Percentiles rank a stretch among this genome's conserved stretches.
These are phyloP conservation scores for Antennarius maculatus DNA, from an alignment of 2,797 vertebrate genomes.

Conservation along the genomic window DNA sequence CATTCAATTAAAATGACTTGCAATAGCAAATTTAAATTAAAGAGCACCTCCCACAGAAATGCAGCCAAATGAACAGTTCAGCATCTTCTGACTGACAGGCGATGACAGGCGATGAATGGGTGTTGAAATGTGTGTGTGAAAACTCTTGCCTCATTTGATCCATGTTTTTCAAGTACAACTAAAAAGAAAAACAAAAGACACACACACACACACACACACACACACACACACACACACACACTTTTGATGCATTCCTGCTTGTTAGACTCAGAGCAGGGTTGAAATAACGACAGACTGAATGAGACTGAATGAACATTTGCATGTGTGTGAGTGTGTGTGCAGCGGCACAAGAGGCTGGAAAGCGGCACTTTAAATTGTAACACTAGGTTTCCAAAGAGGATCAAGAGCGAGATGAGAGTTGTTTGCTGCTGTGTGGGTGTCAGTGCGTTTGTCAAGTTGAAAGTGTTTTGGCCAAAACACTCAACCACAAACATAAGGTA, in stretches of 20 bases:
- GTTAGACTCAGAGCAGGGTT: neutral
- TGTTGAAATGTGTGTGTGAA: neutral
- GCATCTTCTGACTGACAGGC: neutral
- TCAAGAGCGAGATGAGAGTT: constrained; percentile 61
- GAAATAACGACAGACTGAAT: constrained; percentile 25
- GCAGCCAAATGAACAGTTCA: too few species aligned
- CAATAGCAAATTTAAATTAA: too few species aligned
- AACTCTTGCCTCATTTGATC: neutral
- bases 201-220: too few species aligned
- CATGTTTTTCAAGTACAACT: neutral
- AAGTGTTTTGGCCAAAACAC: constrained; percentile 73
- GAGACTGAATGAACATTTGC: constrained; percentile 16
- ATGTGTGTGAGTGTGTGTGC: constrained; percentile 35
- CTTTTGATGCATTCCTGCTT: too few species aligned
- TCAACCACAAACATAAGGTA: constrained; percentile 58
- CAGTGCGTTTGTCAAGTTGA: constrained; percentile 64
- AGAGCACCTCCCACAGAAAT: too few species aligned
- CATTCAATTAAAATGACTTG: too few species aligned
- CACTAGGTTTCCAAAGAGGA: constrained; percentile 42
- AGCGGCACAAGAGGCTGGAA: constrained; percentile 49
- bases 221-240: too few species aligned
- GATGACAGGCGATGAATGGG: neutral
- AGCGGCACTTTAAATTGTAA: constrained; percentile 58
- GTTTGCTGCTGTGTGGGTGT: constrained; percentile 61
- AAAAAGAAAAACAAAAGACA: neutral